Evolutionary conservation across 2,797 vertebrate genomes (phyloP).

Genomic region (Catharus ustulatus): DNA sequence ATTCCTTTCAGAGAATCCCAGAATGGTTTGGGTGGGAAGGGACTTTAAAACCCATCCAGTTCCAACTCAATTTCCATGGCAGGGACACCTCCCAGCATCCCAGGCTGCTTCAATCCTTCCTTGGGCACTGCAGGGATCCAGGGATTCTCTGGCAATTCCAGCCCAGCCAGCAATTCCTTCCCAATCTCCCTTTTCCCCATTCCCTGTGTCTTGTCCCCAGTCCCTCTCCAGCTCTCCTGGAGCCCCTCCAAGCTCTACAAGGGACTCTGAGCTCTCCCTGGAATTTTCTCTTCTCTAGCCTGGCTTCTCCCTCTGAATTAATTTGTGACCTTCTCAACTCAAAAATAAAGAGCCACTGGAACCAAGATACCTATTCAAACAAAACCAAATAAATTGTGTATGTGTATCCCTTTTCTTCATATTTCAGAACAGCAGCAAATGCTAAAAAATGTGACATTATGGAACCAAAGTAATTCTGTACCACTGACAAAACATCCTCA

Average conservation of each 20-base stretch:
- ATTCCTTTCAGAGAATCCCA: too few relatives aligned
- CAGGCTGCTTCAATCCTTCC: too few relatives aligned
- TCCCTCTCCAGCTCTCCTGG: not conserved
- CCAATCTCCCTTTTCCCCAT: too few relatives aligned
- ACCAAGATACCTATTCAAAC: not conserved
- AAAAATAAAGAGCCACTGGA: not conserved
- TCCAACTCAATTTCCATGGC: too few relatives aligned
- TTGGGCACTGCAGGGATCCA: too few relatives aligned
- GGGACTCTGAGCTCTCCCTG: not conserved
- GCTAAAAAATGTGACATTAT: not conserved
- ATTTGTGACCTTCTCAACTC: accelerated
- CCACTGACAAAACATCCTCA: not conserved
- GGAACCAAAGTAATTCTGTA: not conserved
- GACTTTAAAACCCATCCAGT: too few relatives aligned
- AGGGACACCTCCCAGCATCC: not conserved
- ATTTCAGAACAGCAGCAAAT: not conserved
- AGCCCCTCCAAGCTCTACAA: not conserved
- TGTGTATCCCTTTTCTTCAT: accelerated
- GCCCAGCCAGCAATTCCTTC: too few relatives aligned
- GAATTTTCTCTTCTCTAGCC: accelerated
- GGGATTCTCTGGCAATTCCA: too few relatives aligned
- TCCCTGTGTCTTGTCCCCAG: not conserved
- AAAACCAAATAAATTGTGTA: not conserved
- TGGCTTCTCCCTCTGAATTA: not conserved
- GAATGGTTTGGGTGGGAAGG: too few relatives aligned